Base-by-base conservation (phyloP, 2,797 vertebrate species). In the Sylvilagus floridanus region DNA sequence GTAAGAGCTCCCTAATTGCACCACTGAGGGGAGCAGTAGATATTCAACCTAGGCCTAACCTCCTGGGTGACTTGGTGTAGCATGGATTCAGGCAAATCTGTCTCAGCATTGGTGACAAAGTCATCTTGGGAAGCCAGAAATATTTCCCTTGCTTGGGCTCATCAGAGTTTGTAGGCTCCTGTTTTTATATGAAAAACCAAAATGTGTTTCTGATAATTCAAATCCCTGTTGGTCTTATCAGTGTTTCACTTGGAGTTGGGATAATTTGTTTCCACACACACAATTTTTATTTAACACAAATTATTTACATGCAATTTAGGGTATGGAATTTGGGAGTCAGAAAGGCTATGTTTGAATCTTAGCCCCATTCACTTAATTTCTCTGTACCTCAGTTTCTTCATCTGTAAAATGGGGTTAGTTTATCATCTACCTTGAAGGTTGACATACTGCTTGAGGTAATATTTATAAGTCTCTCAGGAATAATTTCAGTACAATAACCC, bases 401-500 rank as follows among this genome's bases (percentile, higher is more conserved):
- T 17, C 54, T 82, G 4, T 12, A 71, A 63, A 54, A 77, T 76
- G 50, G 10, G 24, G 19, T 63, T 66, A 21, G 54, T 72, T 71
- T 5, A 37, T 17, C 24, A 57, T 6, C 28, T 66, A 13, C n/a
- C 14, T 86, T 22, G 28, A 68, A 63, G 30, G 11, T 32, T 42
- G 24, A 77, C 82, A 10, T n/a, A 85, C n/a, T 24, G 47, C 81
- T 79, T 5, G 14, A 28, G 2, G 79, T 52, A 84, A 50, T 54
- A 63, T 21, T 54, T 81, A 66, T 1, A 77, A 26, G 82, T n/a
- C 13, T 77, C 52, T 88, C 82, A 22, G 10, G 7, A 28, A 69
- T 85, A 71, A 91, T 96, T 94, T 93, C n/a, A 77, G 24, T 52
- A 54, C 2, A 79, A 54, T 11, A 16, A 71, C 12, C 66, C 54